These are phyloP conservation scores for Macrostomum cliftonense DNA, from an alignment of 2,888 invertebrate genomes.

Conservation along the genomic window DNA sequence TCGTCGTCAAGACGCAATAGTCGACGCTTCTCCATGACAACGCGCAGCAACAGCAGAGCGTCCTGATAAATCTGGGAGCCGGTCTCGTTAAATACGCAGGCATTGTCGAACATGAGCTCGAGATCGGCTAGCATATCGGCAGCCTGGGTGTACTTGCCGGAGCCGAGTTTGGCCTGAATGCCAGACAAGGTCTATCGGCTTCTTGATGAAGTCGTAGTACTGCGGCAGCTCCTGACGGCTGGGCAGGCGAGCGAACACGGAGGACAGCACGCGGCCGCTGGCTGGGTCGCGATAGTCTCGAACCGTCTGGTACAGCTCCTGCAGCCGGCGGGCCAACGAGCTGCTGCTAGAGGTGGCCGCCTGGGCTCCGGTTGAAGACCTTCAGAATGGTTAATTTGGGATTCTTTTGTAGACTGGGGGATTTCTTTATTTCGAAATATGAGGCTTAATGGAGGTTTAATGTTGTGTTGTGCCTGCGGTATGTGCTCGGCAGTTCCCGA, in stretches of 20 bases:
- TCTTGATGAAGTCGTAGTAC: conserved; percentile 80
- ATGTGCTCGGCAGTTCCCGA: no score
- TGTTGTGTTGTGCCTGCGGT: no score
- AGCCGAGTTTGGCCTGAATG: conserved; percentile 68
- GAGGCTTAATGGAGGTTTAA: no score
- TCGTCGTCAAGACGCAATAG: conserved; percentile 61
- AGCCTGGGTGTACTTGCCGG: conserved; percentile 50
- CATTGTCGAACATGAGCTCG: conserved; percentile 76
- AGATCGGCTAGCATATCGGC: conserved; percentile 75
- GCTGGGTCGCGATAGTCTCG: conserved; percentile 61
- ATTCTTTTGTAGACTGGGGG: no score
- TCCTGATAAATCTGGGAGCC: conserved; percentile 90
- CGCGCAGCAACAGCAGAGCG: conserved; percentile 69
- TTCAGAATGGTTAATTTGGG: no score
- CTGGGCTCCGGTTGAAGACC: no score
- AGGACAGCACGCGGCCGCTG: conserved; percentile 68
- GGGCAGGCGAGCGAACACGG: conserved; percentile 82
- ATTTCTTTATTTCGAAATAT: no score
- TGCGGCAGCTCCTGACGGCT: conserved; percentile 68
- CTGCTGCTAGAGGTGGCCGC: conserved; percentile 13
- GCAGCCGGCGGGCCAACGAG: conserved; percentile 52
- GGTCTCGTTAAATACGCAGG: conserved; percentile 85
- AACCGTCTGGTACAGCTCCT: conserved; percentile 67
- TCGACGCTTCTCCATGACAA: conserved; percentile 71
- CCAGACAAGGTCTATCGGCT: conserved; percentile 80